phyloP scores from a whole-genome alignment of 2,113 vertebrate genomes.

The Austrofundulus limnaeus region DNA sequence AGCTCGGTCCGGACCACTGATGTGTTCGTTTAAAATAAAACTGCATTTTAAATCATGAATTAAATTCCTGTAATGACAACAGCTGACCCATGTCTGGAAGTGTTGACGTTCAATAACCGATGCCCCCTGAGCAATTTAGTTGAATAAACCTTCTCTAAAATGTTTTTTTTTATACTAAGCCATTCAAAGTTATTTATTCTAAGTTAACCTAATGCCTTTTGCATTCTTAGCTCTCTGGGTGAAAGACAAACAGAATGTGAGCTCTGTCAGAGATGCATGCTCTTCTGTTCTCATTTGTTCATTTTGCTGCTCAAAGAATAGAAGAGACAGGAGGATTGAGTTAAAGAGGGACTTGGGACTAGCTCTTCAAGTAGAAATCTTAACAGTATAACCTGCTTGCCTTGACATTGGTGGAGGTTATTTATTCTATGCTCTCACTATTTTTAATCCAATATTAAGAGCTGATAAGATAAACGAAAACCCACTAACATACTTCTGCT shows the following conservation, averaged over 20 bases:
- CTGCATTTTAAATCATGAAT: too few species aligned
- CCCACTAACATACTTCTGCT: neutral
- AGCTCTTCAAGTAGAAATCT: slow-evolving; percentile 11
- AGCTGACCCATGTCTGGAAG: too few species aligned
- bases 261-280: slow-evolving; percentile 59
- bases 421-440: neutral
- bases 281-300: slow-evolving; percentile 43
- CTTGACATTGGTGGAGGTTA: neutral
- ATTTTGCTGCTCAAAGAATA: slow-evolving; percentile 49
- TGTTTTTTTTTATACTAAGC: neutral
- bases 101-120: too few species aligned
- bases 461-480: neutral
- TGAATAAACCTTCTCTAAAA: too few species aligned
- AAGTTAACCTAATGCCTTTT: too few species aligned
- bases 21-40: too few species aligned
- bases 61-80: too few species aligned
- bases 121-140: too few species aligned
- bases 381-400: neutral
- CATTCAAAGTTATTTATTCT: too few species aligned
- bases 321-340: neutral
- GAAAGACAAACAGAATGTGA: slow-evolving; percentile 53
- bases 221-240: slow-evolving; percentile 4
- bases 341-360: neutral
- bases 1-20: too few species aligned
- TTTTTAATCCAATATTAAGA: neutral